Percentiles rank a stretch among this genome's conserved stretches.
These are phyloP conservation scores for Papilio aristodemus DNA, from an alignment of 1,140 invertebrate genomes.

Conservation along the genomic window DNA sequence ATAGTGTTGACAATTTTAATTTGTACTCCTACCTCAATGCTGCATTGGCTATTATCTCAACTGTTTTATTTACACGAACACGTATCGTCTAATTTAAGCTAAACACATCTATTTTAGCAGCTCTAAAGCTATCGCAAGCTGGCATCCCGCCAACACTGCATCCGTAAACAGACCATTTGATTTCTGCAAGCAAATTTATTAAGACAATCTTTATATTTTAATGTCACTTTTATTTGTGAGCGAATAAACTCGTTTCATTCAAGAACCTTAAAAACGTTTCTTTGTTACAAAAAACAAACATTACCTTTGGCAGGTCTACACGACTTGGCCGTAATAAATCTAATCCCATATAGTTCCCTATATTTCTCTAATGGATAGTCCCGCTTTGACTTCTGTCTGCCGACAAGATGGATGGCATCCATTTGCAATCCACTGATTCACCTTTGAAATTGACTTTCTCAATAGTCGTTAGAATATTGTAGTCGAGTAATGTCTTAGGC, in stretches of 20 bases:
- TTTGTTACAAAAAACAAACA: neutral
- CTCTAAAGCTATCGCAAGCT: slow-evolving; percentile 6
- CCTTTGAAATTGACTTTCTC: slow-evolving; percentile 28
- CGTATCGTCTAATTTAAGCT: slow-evolving; percentile 25
- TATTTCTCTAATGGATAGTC: slow-evolving; percentile 47
- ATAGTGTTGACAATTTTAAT: neutral
- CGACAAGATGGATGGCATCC: slow-evolving; percentile 46
- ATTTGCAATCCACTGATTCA: slow-evolving; percentile 49
- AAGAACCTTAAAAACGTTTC: neutral
- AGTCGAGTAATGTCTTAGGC: neutral
- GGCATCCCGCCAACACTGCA: slow-evolving; percentile 12
- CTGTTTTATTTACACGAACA: slow-evolving; percentile 13
- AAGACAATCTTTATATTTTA: slow-evolving; percentile 3
- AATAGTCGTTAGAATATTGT: neutral
- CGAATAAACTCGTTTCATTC: neutral
- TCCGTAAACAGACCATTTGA: neutral
- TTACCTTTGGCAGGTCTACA: neutral
- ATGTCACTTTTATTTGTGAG: slow-evolving; percentile 11
- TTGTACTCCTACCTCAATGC: slow-evolving; percentile 7
- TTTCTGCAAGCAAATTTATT: slow-evolving; percentile 15
- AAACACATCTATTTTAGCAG: slow-evolving; percentile 27
- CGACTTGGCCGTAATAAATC: slow-evolving; percentile 3
- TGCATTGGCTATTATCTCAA: slow-evolving; percentile 18
- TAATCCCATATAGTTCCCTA: slow-evolving; percentile 37
- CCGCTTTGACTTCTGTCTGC: slow-evolving; percentile 47